Base-by-base conservation (phyloP, 2,113 vertebrate genomes). In the Irena cyanogastra region DNA sequence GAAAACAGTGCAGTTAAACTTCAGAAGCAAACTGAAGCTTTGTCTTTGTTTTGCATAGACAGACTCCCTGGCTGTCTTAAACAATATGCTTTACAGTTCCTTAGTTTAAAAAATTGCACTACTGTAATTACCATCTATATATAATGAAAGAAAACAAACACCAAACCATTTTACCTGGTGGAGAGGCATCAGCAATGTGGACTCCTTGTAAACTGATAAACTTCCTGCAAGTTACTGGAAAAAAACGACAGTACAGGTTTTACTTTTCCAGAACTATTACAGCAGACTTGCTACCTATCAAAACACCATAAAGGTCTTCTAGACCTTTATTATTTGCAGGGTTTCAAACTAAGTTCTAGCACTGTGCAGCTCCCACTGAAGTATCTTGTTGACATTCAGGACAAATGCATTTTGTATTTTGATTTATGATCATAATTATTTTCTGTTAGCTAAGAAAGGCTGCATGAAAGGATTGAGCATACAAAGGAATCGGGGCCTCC, bases 361-460 rank as follows among this genome's bases (percentile, higher is more conserved):
- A 71, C 39, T 15, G 16, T 13, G 7, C 57, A 91, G 41, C 42
- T 89, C 50, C 68, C 35, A 54, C 24, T n/a, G 6, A 93, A 44
- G 45, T n/a, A 71, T 69, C 71, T 49, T n/a, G 11, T 41, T 83
- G 35, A 56, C 60, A 44, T 26, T 65, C 56, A 78, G 60, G 75
- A 92, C 45, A 89, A 87, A 87, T 10, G 50, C 20, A 56, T 77
- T 84, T 94, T 30, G 74, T 22, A 68, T 80, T 91, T 90, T 93
- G 87, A 95, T 95, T 95, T 91, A 92, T 94, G 72, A 71, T 83
- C 35, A 5, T 83, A 88, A 86, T 95, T 88, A 83, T 71, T 78
- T 90, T 83, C 90, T 75, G 79, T 91, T 74, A 78, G 44, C 47
- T n/a, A 78, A 59, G 53, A 70, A 80, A 70, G 74, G 44, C 57